Evolutionary conservation across 2,797 vertebrate genomes (phyloP), one percentile per base, ranked within the genome.

Genomic region (Vespertilio murinus): DNA sequence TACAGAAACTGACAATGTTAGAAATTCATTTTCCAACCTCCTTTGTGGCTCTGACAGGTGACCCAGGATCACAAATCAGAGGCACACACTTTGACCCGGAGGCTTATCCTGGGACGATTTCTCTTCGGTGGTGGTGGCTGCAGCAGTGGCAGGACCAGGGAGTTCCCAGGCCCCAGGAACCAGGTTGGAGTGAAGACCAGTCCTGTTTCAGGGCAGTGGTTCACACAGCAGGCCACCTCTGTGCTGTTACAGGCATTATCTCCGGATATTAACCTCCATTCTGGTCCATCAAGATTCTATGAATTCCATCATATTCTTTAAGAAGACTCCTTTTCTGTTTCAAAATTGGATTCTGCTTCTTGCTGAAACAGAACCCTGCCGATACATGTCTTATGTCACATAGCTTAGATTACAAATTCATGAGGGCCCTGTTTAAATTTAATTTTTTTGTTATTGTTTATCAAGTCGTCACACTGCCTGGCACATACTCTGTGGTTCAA

Each of bases 381-480:
- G 52, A 49, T 85, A 18, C 5, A 52, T 1, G 2, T 56, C 61
- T 90, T 64, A 49, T 4, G 8, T 56, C 90, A 80, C 35, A 88
- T 20, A 82, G 54, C 13, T 69, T 69, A 28, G 4, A 14, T 56
- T 35, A 30, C 16, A 67, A 52, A 92, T 93, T 91, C 80, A 42
- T 30, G 30, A 90, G 28, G 42, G 20, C 35, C 61, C 8, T 35
- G 67, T 65, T 86, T 75, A 49, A 90, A 78, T 61, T 64, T 23
- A 12, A 33, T 85, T 85, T 91, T 59, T 69, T 74, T 49, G 47
- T 92, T 74, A 74, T 80, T 93, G 30, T 65, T 89, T 89, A 49
- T 79, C 70, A 61, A 79, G 35, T 70, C 79, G 18, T 64, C 42
- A 86, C 11, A 87, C 20, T 71, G 14, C 45, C 82, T 79, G 70